Percentiles rank a stretch among this genome's conserved stretches.
Conservation (phyloP, 2,888 invertebrate species). For the Eupithecia subumbrata region DNA sequence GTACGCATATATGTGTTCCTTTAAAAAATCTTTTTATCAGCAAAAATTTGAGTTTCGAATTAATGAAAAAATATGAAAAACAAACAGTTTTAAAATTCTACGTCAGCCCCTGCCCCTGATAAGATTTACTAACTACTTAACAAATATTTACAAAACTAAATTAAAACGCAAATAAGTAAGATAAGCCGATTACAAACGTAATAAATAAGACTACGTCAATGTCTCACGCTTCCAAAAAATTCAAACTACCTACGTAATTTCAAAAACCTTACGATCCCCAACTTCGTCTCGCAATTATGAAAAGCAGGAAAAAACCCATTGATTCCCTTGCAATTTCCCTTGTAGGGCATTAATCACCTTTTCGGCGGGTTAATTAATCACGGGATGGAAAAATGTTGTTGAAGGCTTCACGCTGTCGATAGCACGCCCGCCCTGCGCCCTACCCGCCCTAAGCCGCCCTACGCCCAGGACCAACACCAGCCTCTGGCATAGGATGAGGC, state of each 20-base stretch:
- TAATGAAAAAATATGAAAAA: background rate
- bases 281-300: conserved; percentile 19
- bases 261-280: background rate
- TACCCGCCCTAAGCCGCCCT: conserved; percentile 22
- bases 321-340: conserved; percentile 63
- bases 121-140: background rate
- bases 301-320: conserved; percentile 43
- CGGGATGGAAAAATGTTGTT: conserved; percentile 58
- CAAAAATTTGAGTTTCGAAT: background rate
- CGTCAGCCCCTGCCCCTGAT: background rate
- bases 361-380: conserved; percentile 67
- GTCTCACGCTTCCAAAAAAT: background rate
- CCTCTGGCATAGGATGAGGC: background rate
- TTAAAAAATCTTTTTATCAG: too few relatives aligned
- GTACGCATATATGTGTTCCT: background rate
- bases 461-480: background rate
- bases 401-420: conserved; percentile 61
- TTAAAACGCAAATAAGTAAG: background rate
- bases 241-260: background rate
- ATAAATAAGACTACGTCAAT: background rate
- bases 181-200: background rate
- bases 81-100: background rate
- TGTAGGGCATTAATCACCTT: conserved; percentile 65
- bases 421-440: conserved; percentile 47
- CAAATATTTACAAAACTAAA: conserved; percentile 5